These are phyloP conservation scores for Saccostrea glomerata DNA, from an alignment of 1,140 invertebrate species.

Conservation along the genomic window DNA sequence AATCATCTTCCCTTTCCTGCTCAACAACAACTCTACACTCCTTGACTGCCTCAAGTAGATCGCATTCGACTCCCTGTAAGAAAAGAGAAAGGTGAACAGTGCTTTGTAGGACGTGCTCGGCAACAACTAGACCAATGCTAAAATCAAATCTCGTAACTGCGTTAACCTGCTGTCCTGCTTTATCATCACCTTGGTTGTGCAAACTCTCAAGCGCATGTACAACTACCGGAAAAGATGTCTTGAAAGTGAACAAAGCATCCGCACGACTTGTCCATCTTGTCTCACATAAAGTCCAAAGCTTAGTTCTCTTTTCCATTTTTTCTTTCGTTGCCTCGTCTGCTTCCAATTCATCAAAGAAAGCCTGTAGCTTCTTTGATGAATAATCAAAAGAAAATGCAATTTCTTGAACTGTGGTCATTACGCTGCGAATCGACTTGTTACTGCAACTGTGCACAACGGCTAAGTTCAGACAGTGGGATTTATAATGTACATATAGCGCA, in stretches of 20 bases:
- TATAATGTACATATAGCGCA: conserved; percentile 57
- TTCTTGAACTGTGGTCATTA: conserved; percentile 52
- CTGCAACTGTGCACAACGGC: conserved; percentile 51
- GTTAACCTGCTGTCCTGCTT: conserved; percentile 40
- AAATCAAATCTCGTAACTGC: conserved; percentile 49
- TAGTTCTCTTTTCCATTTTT: conserved; percentile 43
- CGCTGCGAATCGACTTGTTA: conserved; percentile 34
- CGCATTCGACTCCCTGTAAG: conserved; percentile 46
- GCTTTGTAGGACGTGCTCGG: conserved; percentile 38
- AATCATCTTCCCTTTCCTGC: conserved; percentile 40
- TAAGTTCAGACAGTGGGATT: conserved; percentile 53
- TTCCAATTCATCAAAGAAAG: conserved; percentile 41
- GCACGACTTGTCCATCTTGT: conserved; percentile 50
- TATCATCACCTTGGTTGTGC: conserved; percentile 26
- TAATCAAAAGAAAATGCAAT: conserved; percentile 53
- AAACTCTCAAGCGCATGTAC: conserved; percentile 37
- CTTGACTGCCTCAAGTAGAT: conserved; percentile 49
- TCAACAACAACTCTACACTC: conserved; percentile 39
- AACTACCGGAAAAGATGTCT: conserved; percentile 42
- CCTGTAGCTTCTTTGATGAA: conserved; percentile 43
- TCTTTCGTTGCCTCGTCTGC: neutral
- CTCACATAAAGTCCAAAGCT: conserved; percentile 46
- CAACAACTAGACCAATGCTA: conserved; percentile 49
- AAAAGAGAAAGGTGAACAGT: conserved; percentile 40
- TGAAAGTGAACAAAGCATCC: conserved; percentile 48